phyloP scores from a whole-genome alignment of 2,888 invertebrate species.

The Calliopum simillimum region DNA sequence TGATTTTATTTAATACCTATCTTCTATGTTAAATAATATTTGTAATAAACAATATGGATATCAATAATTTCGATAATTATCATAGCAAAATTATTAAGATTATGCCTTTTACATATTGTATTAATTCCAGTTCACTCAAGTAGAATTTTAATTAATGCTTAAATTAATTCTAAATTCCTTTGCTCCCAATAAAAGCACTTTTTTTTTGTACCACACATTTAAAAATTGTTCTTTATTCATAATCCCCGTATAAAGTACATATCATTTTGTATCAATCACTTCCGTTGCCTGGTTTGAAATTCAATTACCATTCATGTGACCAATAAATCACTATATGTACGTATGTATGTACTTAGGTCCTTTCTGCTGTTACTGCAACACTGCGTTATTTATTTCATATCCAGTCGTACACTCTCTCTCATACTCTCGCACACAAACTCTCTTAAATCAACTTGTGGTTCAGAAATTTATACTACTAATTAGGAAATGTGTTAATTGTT shows the following conservation, averaged over 20 bases:
- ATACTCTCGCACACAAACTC: neutral
- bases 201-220: too few species aligned
- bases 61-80: too few species aligned
- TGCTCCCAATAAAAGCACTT: too few species aligned
- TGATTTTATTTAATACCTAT: too few species aligned
- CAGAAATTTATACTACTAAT: conserved; percentile 35
- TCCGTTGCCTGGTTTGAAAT: neutral
- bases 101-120: neutral
- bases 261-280: conserved; percentile 3
- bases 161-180: neutral
- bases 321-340: neutral
- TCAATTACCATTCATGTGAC: neutral
- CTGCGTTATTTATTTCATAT: neutral
- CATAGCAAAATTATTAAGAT: neutral
- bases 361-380: neutral
- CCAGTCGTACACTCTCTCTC: neutral
- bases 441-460: conserved; percentile 27
- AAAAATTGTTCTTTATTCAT: neutral
- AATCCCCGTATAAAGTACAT: neutral
- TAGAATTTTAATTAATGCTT: neutral
- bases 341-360: neutral
- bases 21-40: too few species aligned
- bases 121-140: neutral
- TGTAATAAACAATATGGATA: too few species aligned
- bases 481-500: conserved; percentile 37